Percentiles rank a stretch among this genome's conserved stretches.
Evolutionary conservation across 2,113 vertebrate species (phyloP).

Genomic region (Alligator mississippiensis): DNA sequence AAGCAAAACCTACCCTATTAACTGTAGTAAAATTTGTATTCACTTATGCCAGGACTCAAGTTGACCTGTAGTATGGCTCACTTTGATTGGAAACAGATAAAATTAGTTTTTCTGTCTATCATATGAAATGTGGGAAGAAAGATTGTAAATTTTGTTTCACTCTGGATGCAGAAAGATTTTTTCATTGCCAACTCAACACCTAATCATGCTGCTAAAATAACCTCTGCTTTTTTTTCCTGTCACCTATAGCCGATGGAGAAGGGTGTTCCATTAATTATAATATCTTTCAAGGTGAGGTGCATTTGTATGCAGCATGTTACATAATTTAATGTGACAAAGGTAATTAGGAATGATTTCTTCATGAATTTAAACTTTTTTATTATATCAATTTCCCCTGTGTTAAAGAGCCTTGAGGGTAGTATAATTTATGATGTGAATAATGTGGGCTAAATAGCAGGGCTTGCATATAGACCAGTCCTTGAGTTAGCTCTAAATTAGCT

Average conservation of each 20-base stretch:
- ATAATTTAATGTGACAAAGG: background rate
- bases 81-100: background rate
- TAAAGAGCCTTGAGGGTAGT: background rate
- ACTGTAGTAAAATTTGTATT: background rate
- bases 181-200: background rate
- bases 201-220: background rate
- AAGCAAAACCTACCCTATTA: accelerated
- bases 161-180: background rate
- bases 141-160: background rate
- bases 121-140: background rate
- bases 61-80: background rate
- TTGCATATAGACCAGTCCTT: background rate
- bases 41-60: accelerated
- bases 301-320: background rate
- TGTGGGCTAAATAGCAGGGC: background rate
- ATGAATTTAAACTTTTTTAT: background rate
- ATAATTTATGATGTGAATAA: background rate
- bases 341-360: background rate
- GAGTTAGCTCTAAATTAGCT: background rate
- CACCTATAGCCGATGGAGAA: background rate
- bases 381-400: accelerated
- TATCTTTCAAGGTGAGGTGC: background rate
- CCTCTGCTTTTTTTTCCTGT: conserved; percentile 14
- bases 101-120: accelerated
- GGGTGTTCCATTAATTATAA: background rate